Base-by-base conservation (phyloP, 2,113 vertebrate genomes). In the Heloderma charlesbogerti region DNA sequence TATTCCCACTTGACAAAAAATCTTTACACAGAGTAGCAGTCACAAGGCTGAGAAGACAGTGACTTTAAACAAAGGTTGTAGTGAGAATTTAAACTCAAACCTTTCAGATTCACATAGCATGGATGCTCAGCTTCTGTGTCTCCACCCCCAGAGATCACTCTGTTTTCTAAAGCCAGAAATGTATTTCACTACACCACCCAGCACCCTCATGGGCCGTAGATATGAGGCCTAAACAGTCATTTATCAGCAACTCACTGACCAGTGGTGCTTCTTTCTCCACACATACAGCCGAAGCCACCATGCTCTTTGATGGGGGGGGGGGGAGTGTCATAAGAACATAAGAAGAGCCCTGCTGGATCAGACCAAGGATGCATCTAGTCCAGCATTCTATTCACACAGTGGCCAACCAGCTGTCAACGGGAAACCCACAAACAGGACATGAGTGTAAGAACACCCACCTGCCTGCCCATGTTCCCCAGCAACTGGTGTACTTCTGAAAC, bases 1-100 rank as follows among this genome's bases (percentile, higher is more conserved):
- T 90, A 95, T 91, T 27, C 71, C 75, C 66, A n/a, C 6, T 22
- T 67, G 89, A 67, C 82, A 78, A 85, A 37, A 90, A 67, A 79
- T 86, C 74, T 57, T 90, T 60, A 90, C 57, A 90, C 45, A 54
- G 60, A 40, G 79, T n/a, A 90, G 27, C 31, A 67, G 34, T 54
- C 25, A 18, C 69, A 54, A 79, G 83, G 82, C 43, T 54, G 34
- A 67, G 16, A 34, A 86, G 34, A 86, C 60, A 79, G 34, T 57
- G 40, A 66, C 54, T 77, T 90, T 48, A 84, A 90, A 63, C 29
- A 66, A 77, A 90, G 29, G 37, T n/a, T 90, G 57, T 34, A 84
- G 57, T 51, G 4, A 75, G 37, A 69, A 66, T 25, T 89, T 63
- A 84, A 71, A 43, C 34, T 87, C n/a, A 89, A 89, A 89, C 31